Base-by-base conservation (phyloP, 2,888 invertebrate genomes). In the Apotomis capreana region DNA sequence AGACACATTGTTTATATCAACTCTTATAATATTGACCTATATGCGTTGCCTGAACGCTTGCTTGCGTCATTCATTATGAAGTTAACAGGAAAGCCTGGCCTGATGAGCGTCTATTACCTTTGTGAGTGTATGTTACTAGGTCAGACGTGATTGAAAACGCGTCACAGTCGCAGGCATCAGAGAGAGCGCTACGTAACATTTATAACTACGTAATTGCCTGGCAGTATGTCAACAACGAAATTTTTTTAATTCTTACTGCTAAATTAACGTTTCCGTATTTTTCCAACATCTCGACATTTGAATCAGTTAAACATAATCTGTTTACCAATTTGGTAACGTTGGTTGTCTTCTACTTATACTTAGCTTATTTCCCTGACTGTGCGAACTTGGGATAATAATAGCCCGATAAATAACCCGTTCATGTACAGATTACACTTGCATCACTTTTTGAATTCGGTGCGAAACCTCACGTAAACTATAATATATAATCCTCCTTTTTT, bases 1-100 rank as follows among this genome's bases (percentile, higher is more conserved):
- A 71, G n/a, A 71, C 70, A 60, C 54, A 13, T 67, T 57, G 61
- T 67, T 67, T 71, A 67, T 71, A 71, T 67, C 67, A 58, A 40
- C 10, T 49, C 6, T 71, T 57, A 68, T 71, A 71, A 71, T 51
- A 64, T 6, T 71, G 67, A 58, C 71, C 61, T 71, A 68, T 51
- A 57, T 71, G 49, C 13, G 54, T 9, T 36, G 60, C 60, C 62
- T 68, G 67, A 67, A 55, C 55, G 67, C 26, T 51, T 8, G 61
- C 67, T 71, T 71, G 57, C 71, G 61, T 68, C 67, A 71, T 57
- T 51, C 40, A 71, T 57, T 51, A 51, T 15, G 26, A n/a, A 62
- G 13, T 55, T 52, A 62, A 26, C 55, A 52, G 61, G 37, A 44
- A 71, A 61, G 49, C 65, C 55, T 61, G 26, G 49, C 65, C 55